Conservation (phyloP, 2,888 invertebrate genomes). For the Anthrax anthrax region DNA sequence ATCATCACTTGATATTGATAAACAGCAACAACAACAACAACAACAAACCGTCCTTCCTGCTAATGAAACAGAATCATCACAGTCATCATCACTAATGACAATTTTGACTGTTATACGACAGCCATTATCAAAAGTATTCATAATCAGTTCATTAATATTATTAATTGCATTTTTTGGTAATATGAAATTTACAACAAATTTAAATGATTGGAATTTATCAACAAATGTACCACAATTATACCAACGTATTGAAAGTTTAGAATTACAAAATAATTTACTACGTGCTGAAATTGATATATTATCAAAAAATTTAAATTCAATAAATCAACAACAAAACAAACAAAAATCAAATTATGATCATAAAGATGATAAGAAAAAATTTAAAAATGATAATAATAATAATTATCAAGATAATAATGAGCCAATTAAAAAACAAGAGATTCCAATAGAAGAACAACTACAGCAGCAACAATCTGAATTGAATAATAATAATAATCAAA, state of each 20-base stretch:
- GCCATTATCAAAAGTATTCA: conserved; percentile 22
- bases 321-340: conserved; percentile 3
- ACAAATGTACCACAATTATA: conserved; percentile 6
- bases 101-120: conserved; percentile 13
- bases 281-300: conserved; percentile 29
- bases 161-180: conserved; percentile 23
- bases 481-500: background rate
- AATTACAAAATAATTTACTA: conserved; percentile 28
- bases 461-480: background rate
- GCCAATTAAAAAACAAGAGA: background rate
- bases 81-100: conserved; percentile 1
- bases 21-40: background rate
- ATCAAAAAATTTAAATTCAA: conserved; percentile 23
- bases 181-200: conserved; percentile 15
- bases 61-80: too few relatives aligned
- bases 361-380: background rate
- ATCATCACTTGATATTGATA: background rate
- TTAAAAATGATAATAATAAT: background rate
- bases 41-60: background rate
- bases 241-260: conserved; percentile 22
- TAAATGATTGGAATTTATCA: conserved; percentile 11
- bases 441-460: background rate
- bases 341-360: background rate
- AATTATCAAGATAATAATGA: conserved; percentile 9
- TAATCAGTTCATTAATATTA: conserved; percentile 19